Evolutionary conservation across 2,888 invertebrate species (phyloP).

Genomic region (Elegia similella): DNA sequence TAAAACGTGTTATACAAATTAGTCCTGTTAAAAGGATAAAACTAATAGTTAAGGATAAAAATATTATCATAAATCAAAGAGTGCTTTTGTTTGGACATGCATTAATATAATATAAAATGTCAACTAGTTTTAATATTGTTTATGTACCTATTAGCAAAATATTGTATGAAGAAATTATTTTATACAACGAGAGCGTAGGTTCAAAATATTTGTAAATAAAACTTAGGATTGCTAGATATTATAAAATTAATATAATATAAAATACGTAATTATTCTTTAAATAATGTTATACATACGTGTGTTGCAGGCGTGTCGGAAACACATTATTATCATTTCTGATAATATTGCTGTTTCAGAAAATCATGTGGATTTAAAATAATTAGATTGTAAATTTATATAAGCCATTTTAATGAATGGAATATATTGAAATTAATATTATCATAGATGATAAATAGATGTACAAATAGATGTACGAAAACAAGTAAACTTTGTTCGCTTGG

Average conservation of each 20-base stretch:
- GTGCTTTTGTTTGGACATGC: background rate
- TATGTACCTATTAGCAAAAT: background rate
- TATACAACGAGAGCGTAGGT: background rate
- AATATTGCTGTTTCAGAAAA: conserved; percentile 1
- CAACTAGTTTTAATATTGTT: too few species aligned
- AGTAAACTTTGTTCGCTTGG: too few species aligned
- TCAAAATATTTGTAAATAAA: background rate
- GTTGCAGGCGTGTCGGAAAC: background rate
- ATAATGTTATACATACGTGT: too few species aligned
- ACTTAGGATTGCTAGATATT: background rate
- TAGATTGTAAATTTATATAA: background rate
- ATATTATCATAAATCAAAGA: background rate
- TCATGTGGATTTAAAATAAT: background rate
- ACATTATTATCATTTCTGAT: conserved; percentile 8
- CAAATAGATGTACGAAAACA: too few species aligned
- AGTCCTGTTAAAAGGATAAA: too few species aligned
- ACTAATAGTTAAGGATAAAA: too few species aligned
- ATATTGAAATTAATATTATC: too few species aligned
- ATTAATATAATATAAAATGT: background rate
- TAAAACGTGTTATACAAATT: too few species aligned
- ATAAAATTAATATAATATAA: background rate
- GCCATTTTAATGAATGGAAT: too few species aligned
- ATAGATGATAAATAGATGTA: too few species aligned
- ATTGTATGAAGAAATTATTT: too few species aligned
- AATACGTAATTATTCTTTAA: too few species aligned